Conservation (phyloP, 2,888 invertebrate species). For the Notocelia uddmanniana region DNA sequence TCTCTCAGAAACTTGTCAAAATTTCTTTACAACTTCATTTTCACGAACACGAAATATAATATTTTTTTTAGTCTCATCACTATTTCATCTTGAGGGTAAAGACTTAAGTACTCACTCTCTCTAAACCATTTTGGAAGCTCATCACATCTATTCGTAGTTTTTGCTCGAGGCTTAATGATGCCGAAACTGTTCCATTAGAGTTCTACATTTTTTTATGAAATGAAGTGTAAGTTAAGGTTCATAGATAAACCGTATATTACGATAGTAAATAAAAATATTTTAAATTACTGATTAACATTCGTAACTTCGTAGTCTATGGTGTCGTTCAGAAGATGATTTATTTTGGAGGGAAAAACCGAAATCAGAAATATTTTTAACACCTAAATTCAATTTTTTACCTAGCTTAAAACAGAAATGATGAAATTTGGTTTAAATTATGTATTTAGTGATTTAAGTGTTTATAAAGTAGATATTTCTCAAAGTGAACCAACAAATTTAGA, state of each 20-base stretch:
- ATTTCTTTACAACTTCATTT: too few species aligned
- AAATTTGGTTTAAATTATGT: too few species aligned
- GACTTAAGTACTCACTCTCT: background rate
- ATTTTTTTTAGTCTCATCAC: too few species aligned
- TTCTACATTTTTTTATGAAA: background rate
- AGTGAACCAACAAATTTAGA: background rate
- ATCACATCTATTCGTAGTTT: constrained; percentile 10
- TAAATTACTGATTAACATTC: background rate
- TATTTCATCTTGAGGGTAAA: too few species aligned
- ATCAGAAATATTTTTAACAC: background rate
- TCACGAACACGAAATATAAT: too few species aligned
- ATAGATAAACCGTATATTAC: too few species aligned
- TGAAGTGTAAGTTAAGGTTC: background rate
- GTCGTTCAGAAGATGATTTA: background rate
- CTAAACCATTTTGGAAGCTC: background rate
- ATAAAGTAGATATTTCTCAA: background rate
- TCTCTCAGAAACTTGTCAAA: too few species aligned
- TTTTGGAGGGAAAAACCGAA: background rate
- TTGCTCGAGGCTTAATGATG: constrained; percentile 13
- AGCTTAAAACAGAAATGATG: background rate
- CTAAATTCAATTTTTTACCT: background rate
- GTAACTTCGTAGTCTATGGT: background rate
- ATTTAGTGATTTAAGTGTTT: background rate
- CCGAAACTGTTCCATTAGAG: background rate
- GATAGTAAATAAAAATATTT: background rate